Base-by-base conservation (phyloP, 2,797 vertebrate genomes). In the Muraenolepis orangiensis region DNA sequence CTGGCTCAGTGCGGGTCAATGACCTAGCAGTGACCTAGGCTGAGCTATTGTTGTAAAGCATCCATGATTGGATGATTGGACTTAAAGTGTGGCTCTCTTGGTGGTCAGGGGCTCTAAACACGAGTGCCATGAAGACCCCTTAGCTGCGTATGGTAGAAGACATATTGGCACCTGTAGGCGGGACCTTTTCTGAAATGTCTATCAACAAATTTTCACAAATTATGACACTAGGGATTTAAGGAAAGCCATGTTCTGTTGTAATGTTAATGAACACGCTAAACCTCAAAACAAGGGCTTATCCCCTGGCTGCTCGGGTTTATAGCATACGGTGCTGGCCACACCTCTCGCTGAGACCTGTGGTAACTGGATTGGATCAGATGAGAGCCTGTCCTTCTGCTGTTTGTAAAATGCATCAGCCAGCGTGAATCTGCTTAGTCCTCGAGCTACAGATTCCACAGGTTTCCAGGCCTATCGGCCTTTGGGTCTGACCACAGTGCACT, bases 21-120 rank as follows among this genome's bases (percentile, higher is more conserved):
- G 70, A 82, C 78, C 78, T 74, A 67, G 42, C 72, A 29, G 72
- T 3, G n/a, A 78, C 76, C 77, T 64, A 28, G 13, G 29, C 31
- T 64, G 78, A 77, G 74, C 51, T 16, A 18, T 78, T 77, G 57
- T 66, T 67, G 68, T 36, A 6, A 6, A 71, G 40, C 28, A 38
- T 74, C 66, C 76, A 74, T 89, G 87, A 87, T 88, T 83, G 81
- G 84, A 89, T 88, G 81, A 85, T 64, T 34, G 72, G 78, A 74
- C 69, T 90, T 87, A 87, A 80, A 84, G 66, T 32, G 76, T 81
- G 82, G n/a, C n/a, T 78, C 72, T 26, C 57, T 76, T 82, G 82
- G 76, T 75, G 78, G 76, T 13, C 42, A 78, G 79, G 73, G 57
- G 71, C 71, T 34, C 79, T 79, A 70, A 82, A 79, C 66, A 78